These are phyloP conservation scores for Chiroxiphia lanceolata DNA, from an alignment of 2,797 vertebrate genomes.

Conservation along the genomic window DNA sequence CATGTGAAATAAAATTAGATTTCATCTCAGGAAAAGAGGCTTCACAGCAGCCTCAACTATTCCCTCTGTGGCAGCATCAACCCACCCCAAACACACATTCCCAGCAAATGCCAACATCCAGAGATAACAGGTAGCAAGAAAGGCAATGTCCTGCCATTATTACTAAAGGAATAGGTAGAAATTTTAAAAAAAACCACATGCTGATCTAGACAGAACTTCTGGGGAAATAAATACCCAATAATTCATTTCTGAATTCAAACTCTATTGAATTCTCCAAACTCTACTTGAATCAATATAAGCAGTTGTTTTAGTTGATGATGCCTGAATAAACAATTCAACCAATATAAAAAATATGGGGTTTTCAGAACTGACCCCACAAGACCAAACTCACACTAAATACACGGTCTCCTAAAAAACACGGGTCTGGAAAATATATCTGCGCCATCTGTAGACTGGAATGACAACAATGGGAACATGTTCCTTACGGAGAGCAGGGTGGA, in stretches of 20 bases:
- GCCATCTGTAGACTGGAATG: slow-evolving; percentile 59
- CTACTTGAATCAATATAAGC: background rate
- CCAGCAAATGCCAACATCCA: background rate
- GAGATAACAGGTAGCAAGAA: background rate
- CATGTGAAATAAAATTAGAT: background rate
- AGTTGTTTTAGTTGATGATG: background rate
- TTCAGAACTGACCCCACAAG: background rate
- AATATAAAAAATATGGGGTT: background rate
- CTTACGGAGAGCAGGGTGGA: slow-evolving; percentile 45
- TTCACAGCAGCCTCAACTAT: background rate
- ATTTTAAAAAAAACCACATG: background rate
- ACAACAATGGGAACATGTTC: slow-evolving; percentile 59
- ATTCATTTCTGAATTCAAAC: background rate
- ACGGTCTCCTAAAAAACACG: background rate
- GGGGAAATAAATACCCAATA: background rate
- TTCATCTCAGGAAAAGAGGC: background rate
- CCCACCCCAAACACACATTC: background rate
- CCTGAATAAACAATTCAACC: background rate
- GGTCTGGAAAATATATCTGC: slow-evolving; percentile 41
- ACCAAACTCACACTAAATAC: background rate
- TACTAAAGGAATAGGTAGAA: background rate
- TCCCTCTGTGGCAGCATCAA: background rate
- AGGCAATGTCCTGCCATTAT: background rate
- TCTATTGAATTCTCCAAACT: background rate
- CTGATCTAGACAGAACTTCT: background rate